phyloP scores from a whole-genome alignment of 2,113 vertebrate genomes.

The Microtus pennsylvanicus region DNA sequence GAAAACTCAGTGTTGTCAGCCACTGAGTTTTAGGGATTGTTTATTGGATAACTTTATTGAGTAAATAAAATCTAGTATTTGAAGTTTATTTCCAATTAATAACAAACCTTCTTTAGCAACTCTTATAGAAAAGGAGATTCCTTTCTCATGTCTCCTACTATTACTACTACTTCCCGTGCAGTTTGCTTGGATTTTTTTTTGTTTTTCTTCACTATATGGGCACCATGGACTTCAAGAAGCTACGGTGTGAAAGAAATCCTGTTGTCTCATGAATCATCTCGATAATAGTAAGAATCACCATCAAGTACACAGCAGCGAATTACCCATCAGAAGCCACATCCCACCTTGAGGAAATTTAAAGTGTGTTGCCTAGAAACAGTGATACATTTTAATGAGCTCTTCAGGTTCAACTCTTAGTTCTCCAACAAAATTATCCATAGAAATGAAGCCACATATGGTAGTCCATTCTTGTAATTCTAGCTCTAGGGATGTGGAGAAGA shows the following conservation, averaged over 20 bases:
- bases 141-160: not conserved
- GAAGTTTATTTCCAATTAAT: conserved; percentile 7
- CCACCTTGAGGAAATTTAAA: conserved; percentile 61
- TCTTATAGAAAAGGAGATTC: not conserved
- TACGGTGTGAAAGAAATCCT: not conserved
- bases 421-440: conserved; percentile 23
- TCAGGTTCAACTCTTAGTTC: conserved; percentile 42
- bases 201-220: not conserved
- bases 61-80: not conserved
- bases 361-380: conserved; percentile 42
- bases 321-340: not conserved
- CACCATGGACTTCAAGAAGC: not conserved
- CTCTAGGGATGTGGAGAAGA: not conserved
- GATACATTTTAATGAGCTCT: conserved; percentile 4
- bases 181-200: conserved; percentile 3
- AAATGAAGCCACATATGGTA: not conserved
- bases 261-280: conserved; percentile 45
- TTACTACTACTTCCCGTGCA: not conserved
- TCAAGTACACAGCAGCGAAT: not conserved
- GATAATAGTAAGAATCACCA: conserved; percentile 25
- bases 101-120: not conserved
- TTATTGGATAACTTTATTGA: not conserved
- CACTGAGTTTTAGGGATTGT: conserved; percentile 2
- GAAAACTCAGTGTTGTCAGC: not conserved
- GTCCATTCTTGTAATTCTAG: not conserved